These are phyloP conservation scores for Hydrochoerus hydrochaeris DNA, from an alignment of 2,113 vertebrate genomes.

Conservation along the genomic window DNA sequence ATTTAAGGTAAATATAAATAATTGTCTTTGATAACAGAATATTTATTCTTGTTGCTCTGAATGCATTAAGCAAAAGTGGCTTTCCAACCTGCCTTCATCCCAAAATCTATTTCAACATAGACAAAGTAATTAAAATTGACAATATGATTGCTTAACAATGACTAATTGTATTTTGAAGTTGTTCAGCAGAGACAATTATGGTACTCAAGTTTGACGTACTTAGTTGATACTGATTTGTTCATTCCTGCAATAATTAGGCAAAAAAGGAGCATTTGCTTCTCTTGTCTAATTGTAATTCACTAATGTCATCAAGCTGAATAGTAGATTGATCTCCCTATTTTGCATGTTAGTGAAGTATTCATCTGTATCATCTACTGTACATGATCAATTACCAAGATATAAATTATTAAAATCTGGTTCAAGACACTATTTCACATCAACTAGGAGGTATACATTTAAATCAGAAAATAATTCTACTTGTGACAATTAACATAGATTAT, in stretches of 20 bases:
- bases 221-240: neutral
- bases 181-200: neutral
- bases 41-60: neutral
- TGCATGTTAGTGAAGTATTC: neutral
- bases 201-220: neutral
- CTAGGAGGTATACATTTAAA: neutral
- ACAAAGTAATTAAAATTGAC: neutral
- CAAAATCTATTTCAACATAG: neutral
- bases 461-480: neutral
- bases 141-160: constrained; percentile 18
- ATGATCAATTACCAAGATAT: neutral
- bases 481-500: neutral
- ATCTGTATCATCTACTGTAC: neutral
- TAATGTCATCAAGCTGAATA: neutral
- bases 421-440: neutral
- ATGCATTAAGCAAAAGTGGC: neutral
- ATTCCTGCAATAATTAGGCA: constrained; percentile 8
- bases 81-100: neutral
- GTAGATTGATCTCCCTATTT: neutral
- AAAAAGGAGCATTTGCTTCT: neutral
- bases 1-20: constrained; percentile 7
- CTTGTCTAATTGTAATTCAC: constrained; percentile 6
- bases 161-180: constrained; percentile 3
- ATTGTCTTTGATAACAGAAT: constrained; percentile 19
- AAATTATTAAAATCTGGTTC: neutral